Base-by-base conservation (phyloP, 2,888 invertebrate genomes). In the Brachyptera risi region DNA sequence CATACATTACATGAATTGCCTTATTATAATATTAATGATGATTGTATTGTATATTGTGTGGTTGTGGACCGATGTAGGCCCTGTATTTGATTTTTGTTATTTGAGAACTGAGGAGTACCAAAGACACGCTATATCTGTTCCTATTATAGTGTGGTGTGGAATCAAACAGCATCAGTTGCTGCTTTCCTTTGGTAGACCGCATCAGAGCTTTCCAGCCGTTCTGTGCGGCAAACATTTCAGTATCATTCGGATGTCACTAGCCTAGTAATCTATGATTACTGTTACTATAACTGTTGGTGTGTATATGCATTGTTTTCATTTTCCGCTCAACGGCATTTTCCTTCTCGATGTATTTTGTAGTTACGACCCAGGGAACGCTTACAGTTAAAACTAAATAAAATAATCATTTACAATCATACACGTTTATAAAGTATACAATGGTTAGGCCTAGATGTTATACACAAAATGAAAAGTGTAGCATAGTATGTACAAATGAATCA, bases 91-190 rank as follows among this genome's bases (percentile, higher is more conserved):
- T 54, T 31, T 35, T 54, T 35, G 37, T 37, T 19, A 19, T 54
- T 54, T n/a, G n/a, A n/a, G n/a, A n/a, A n/a, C n/a, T n/a, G n/a
- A n/a, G n/a, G n/a, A 54, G 54, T 35, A 54, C 54, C 54, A 54
- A 54, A 54, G 54, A 54, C n/a, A 23, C 54, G 37, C 54, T 54
- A 17, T 7, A 51, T n/a, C n/a, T 37, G 54, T 54, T 54, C 54
- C 54, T 54, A 24, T 54, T 13, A n/a, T n/a, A 35, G 47, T 47
- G 47, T 47, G 24, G 31, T n/a, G n/a, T n/a, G n/a, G n/a, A n/a
- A n/a, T n/a, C n/a, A n/a, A n/a, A n/a, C n/a, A n/a, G n/a, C n/a
- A n/a, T n/a, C n/a, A n/a, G n/a, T n/a, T n/a, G n/a, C n/a, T n/a
- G n/a, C n/a, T n/a, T n/a, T n/a, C n/a, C n/a, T n/a, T n/a, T n/a